A percentile compares a stretch with the other conserved stretches of the same genome.
These are phyloP conservation scores for Carlito syrichta DNA, from an alignment of 2,113 vertebrate genomes.

Conservation along the genomic window DNA sequence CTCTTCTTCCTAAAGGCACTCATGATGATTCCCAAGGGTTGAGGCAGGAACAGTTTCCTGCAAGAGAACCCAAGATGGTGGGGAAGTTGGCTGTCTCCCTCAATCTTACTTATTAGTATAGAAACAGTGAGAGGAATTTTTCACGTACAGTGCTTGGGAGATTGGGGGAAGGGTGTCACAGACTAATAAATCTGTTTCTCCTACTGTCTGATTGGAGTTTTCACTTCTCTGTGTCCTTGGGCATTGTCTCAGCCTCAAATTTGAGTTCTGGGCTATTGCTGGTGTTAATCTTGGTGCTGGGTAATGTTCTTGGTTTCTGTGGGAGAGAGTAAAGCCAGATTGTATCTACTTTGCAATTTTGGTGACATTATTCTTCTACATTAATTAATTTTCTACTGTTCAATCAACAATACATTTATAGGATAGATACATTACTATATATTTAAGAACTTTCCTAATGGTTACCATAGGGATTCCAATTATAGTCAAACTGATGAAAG, in stretches of 20 bases:
- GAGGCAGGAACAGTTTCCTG: neutral
- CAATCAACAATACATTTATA: neutral
- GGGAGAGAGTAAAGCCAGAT: neutral
- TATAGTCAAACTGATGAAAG: no score
- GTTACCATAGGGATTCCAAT: neutral
- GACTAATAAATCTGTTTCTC: neutral
- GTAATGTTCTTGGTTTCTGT: neutral
- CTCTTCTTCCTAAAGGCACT: neutral
- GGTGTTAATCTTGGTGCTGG: neutral
- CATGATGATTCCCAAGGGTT: neutral
- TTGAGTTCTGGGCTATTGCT: neutral
- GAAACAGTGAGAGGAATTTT: neutral
- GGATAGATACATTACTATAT: neutral
- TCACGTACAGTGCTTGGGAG: neutral
- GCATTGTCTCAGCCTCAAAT: neutral
- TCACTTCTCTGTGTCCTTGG: neutral
- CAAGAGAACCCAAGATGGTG: neutral
- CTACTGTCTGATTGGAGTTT: neutral
- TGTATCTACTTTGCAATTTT: neutral
- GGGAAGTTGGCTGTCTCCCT: neutral
- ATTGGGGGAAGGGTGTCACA: neutral
- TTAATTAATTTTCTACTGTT: neutral
- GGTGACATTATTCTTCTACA: neutral
- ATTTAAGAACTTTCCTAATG: neutral
- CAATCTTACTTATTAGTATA: neutral